phyloP scores from a whole-genome alignment of 2,888 invertebrate species.

The Pegoplata infirma region DNA sequence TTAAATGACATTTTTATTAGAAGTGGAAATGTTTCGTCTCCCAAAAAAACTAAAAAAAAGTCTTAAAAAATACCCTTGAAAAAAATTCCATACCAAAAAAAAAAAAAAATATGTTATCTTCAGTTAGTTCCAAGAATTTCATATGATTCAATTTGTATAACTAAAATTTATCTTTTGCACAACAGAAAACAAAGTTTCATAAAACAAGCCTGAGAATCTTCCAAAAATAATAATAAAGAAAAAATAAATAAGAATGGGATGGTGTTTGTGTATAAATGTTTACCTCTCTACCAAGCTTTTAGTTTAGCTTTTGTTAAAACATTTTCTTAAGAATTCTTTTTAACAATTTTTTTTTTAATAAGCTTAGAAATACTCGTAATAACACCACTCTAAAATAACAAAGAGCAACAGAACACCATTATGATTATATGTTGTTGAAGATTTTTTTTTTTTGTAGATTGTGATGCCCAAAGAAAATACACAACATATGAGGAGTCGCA shows the following conservation, averaged over 20 bases:
- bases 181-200: neutral
- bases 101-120: conserved; percentile 19
- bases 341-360: neutral
- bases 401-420: neutral
- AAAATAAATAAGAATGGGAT: neutral
- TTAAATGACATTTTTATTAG: neutral
- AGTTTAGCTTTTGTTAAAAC: neutral
- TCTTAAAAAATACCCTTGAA: neutral
- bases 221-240: conserved; percentile 1
- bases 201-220: conserved; percentile 40
- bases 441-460: neutral
- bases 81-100: neutral
- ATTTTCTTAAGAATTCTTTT: neutral
- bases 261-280: too few relatives aligned
- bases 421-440: neutral
- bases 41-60: neutral
- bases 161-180: conserved; percentile 20
- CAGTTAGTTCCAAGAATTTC: conserved; percentile 47
- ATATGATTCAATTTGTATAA: conserved; percentile 47
- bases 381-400: neutral
- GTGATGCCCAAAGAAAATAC: neutral
- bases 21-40: neutral
- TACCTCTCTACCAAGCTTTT: neutral
- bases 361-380: neutral
- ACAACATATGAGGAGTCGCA: too few relatives aligned